Evolutionary conservation across 2,113 vertebrate genomes (phyloP).

Genomic region (Gallinago paraguaiae): DNA sequence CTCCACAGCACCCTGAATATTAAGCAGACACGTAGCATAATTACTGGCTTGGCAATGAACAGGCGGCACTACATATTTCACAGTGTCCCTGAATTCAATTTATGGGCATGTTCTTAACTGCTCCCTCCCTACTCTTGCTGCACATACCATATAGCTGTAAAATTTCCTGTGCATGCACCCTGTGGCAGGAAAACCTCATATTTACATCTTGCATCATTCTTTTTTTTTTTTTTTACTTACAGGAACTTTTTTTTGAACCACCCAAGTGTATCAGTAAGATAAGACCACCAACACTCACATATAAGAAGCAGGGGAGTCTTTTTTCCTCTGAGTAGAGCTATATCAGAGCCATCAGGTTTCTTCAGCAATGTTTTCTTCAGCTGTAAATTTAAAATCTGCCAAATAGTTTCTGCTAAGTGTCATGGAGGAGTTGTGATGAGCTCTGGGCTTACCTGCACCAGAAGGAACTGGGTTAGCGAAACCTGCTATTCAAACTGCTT

Average conservation of each 20-base stretch:
- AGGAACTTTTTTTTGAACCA: neutral
- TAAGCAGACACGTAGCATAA: neutral
- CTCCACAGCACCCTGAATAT: neutral
- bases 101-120: neutral
- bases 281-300: neutral
- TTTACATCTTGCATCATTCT: neutral
- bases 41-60: neutral
- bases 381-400: neutral
- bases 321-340: neutral
- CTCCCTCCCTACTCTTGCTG: neutral
- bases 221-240: neutral
- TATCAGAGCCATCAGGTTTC: neutral
- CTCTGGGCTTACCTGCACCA: neutral
- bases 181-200: neutral
- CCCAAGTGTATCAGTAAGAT: neutral
- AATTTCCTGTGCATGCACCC: neutral
- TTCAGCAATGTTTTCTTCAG: neutral
- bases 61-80: neutral
- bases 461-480: neutral
- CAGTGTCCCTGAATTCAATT: neutral
- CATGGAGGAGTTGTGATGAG: neutral
- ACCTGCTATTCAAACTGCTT: neutral
- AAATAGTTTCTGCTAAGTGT: neutral
- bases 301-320: neutral
- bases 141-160: neutral